These are phyloP conservation scores for Dipodomys stephensi DNA, from an alignment of 2,113 vertebrate species.

Conservation along the genomic window DNA sequence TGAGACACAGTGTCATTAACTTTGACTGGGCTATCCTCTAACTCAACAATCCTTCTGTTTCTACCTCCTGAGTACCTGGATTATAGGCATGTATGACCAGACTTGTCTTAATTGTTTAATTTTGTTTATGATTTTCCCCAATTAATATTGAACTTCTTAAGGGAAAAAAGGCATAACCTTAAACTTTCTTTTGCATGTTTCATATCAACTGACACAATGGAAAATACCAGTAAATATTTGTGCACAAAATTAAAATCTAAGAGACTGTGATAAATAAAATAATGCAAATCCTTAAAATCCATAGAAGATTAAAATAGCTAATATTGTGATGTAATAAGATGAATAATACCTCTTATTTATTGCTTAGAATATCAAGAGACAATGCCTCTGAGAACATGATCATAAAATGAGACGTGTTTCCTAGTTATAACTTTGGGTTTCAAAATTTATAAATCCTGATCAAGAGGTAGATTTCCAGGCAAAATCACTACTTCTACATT, in stretches of 20 bases:
- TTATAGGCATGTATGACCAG: too few relatives aligned
- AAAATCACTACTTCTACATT: not conserved
- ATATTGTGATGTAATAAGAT: not conserved
- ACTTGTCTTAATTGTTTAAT: not conserved
- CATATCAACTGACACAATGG: not conserved
- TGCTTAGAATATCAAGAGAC: not conserved
- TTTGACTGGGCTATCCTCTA: too few relatives aligned
- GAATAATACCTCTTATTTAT: not conserved
- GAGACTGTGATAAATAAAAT: not conserved
- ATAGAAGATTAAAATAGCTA: not conserved
- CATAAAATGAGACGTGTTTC: not conserved
- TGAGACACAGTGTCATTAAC: too few relatives aligned
- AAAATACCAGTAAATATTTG: not conserved
- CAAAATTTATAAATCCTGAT: constrained; percentile 2
- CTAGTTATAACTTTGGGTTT: not conserved
- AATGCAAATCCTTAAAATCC: not conserved
- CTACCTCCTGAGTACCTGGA: too few relatives aligned
- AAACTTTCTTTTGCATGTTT: not conserved
- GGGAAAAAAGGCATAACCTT: not conserved
- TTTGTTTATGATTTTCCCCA: not conserved
- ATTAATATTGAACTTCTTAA: not conserved
- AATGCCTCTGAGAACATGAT: not conserved
- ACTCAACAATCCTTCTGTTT: too few relatives aligned
- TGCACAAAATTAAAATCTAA: not conserved
- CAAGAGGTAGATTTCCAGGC: not conserved